Base-by-base conservation (phyloP, 2,888 invertebrate species). In the Napeogenes inachia region DNA sequence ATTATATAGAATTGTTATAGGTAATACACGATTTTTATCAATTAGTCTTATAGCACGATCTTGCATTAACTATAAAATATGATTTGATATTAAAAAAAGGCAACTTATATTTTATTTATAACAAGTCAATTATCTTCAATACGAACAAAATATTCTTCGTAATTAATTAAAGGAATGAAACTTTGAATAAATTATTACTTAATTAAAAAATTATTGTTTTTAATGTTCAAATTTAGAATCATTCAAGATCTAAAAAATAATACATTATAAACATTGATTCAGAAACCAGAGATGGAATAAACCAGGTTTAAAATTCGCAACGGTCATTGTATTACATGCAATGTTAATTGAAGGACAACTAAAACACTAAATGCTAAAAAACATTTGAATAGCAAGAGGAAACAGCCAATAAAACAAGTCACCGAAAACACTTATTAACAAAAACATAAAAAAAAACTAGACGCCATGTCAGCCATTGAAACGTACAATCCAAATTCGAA, bases 401-500 rank as follows among this genome's bases (percentile, higher is more conserved):
- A 56, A 56, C 60, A 60, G 54, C 45, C 58, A 64, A 71, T 67
- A 66, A 67, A 67, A 60, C 59, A 53, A 68, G 57, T 56, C 67
- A 61, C 62, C 61, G 45, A 63, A 64, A 64, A 64, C 57, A 63
- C 47, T 64, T 66, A 71, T 71, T 73, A 71, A 70, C 65, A 66
- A 70, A 68, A 60, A 68, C 58, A 66, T 67, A 75, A 78, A 74
- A 74, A n/a, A 73, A 72, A 69, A 77, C 76, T 84, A 81, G 81
- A 81, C 82, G 78, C 80, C 82, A 80, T 77, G 77, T 78, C 77
- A 78, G 75, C 77, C 80, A 81, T 82, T 82, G 79, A 76, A 82
- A 82, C 82, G 80, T 84, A 78, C 81, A 79, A 79, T 84, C 83
- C 81, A 82, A 86, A 85, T 87, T 86, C 81, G 70, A 85, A 83